Percentiles rank a stretch among this genome's conserved stretches.
phyloP scores from a whole-genome alignment of 2,797 vertebrate species.

The Remorina albescens region DNA sequence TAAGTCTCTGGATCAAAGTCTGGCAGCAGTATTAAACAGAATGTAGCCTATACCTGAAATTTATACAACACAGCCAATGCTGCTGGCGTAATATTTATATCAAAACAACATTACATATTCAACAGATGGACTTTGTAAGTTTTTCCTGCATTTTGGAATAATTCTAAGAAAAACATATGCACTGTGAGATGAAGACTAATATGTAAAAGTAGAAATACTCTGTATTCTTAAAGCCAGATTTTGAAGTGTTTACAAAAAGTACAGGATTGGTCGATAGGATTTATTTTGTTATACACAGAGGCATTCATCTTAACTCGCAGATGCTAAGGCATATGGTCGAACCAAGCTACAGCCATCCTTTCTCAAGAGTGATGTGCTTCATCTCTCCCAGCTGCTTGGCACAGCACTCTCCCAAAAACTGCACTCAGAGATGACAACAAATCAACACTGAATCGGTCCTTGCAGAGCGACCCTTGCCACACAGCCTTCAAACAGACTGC shows the following conservation, averaged over 20 bases:
- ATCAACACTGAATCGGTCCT: conserved; percentile 52
- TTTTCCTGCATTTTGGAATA: conserved; percentile 18
- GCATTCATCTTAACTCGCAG: conserved; percentile 48
- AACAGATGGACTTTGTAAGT: conserved; percentile 1
- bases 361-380: conserved; percentile 63
- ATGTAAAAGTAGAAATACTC: neutral
- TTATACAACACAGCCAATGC: conserved; percentile 11
- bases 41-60: conserved; percentile 30
- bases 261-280: conserved; percentile 38
- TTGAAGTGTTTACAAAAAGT: conserved; percentile 40
- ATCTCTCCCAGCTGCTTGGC: conserved; percentile 62
- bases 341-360: conserved; percentile 56
- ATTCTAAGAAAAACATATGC: conserved; percentile 8
- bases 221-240: conserved; percentile 6
- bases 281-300: conserved; percentile 50
- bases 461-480: conserved; percentile 39
- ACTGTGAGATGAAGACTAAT: neutral
- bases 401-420: conserved; percentile 43
- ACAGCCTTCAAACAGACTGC: conserved; percentile 27
- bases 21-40: conserved; percentile 36
- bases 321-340: conserved; percentile 70
- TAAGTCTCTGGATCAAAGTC: conserved; percentile 38
- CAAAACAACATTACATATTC: conserved; percentile 39
- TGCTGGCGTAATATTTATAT: conserved; percentile 29
- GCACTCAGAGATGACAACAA: conserved; percentile 56